phyloP scores from a whole-genome alignment of 2,797 vertebrate species.

The Picus viridis region DNA sequence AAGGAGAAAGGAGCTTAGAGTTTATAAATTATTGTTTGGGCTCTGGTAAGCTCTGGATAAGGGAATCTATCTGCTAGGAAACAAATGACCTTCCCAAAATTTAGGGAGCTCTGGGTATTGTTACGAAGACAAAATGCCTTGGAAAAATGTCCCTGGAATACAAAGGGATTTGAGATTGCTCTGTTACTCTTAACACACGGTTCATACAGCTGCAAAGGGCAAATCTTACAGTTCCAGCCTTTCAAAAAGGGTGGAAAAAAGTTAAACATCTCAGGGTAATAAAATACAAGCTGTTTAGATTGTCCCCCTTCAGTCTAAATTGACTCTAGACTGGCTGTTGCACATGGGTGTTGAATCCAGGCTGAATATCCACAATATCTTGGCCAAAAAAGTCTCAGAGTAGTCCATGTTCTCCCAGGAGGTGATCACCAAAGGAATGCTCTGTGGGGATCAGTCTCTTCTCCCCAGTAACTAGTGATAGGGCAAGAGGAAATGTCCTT shows the following conservation, averaged over 20 bases:
- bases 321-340: neutral
- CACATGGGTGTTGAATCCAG: neutral
- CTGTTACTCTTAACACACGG: conserved; percentile 45
- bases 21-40: conserved; percentile 74
- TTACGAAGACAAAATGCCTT: conserved; percentile 64
- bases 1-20: conserved; percentile 57
- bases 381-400: neutral
- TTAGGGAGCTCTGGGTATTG: conserved; percentile 69
- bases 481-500: too few relatives aligned
- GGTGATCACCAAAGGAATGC: neutral
- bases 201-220: conserved; percentile 54
- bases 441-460: too few relatives aligned
- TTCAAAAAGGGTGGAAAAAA: conserved; percentile 34
- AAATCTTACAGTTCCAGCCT: conserved; percentile 19
- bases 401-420: neutral
- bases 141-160: conserved; percentile 53
- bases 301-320: neutral
- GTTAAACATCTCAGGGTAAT: conserved; percentile 15
- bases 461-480: too few relatives aligned
- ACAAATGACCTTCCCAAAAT: conserved; percentile 67
- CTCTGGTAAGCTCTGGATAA: conserved; percentile 65
- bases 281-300: conserved; percentile 32
- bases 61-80: conserved; percentile 70
- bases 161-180: conserved; percentile 37
- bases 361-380: neutral